Percentiles rank a stretch among this genome's conserved stretches.
These are phyloP conservation scores for Lacerta bilineata DNA, from an alignment of 2,797 vertebrate genomes.

Conservation along the genomic window DNA sequence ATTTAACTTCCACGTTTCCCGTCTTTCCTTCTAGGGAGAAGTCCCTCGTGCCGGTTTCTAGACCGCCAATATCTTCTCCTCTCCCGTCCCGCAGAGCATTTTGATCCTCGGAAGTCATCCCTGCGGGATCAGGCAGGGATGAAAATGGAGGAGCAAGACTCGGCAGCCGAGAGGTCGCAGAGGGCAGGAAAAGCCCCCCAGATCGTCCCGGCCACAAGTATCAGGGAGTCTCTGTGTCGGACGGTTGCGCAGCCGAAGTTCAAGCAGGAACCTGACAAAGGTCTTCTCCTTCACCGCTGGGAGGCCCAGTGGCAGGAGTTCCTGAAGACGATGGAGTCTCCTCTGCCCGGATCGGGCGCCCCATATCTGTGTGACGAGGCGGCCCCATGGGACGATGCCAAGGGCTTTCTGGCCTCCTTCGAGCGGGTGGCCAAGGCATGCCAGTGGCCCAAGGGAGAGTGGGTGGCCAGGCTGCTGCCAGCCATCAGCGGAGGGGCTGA, in stretches of 20 bases:
- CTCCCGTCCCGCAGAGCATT: not conserved
- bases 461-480: not conserved
- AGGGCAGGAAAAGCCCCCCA: too few species aligned
- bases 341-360: not conserved
- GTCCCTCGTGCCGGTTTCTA: accelerated
- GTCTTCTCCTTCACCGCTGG: not conserved
- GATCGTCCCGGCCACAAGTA: not conserved
- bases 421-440: constrained; percentile 7
- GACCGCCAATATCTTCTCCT: too few species aligned
- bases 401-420: not conserved
- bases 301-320: constrained; percentile 21
- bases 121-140: not conserved
- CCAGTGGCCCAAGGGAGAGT: constrained; percentile 17
- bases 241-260: not conserved
- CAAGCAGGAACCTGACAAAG: not conserved
- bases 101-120: not conserved
- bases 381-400: not conserved
- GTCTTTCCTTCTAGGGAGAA: not conserved
- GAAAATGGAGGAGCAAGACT: not conserved
- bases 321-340: constrained; percentile 13
- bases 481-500: not conserved
- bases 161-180: not conserved
- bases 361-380: not conserved
- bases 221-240: not conserved
- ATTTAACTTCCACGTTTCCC: not conserved